These are phyloP conservation scores for Drepanosiphum platanoidis DNA, from an alignment of 2,888 invertebrate species.

Conservation along the genomic window DNA sequence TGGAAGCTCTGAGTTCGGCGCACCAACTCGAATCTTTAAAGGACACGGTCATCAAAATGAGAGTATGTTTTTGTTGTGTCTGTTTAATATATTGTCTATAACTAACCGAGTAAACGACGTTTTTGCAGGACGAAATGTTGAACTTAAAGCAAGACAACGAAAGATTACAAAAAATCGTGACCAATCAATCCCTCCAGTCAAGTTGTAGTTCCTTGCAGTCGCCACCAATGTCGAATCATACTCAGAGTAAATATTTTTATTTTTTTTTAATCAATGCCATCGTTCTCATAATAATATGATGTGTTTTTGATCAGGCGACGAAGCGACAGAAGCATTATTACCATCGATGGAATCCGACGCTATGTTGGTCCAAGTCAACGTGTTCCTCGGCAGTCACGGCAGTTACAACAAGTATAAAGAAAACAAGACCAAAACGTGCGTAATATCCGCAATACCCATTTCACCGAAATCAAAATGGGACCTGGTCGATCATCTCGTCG, in stretches of 20 bases:
- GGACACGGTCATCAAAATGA: slow-evolving; percentile 97
- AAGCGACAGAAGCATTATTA: slow-evolving; percentile 48
- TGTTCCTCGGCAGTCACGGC: slow-evolving; percentile 86
- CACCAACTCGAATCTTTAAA: slow-evolving; percentile 96
- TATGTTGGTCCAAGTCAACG: slow-evolving; percentile 86
- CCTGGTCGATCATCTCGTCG: slow-evolving; percentile 88
- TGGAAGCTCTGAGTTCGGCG: slow-evolving; percentile 96
- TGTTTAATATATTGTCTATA: no score
- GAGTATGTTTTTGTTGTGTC: slow-evolving; percentile 76
- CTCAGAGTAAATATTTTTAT: slow-evolving; percentile 48
- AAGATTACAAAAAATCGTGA: slow-evolving; percentile 86
- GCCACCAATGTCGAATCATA: slow-evolving; percentile 57
- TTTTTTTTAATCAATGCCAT: neutral
- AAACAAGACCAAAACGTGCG: slow-evolving; percentile 76
- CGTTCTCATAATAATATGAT: neutral
- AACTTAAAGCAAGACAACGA: slow-evolving; percentile 97
- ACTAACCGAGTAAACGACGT: no score
- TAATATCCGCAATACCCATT: slow-evolving; percentile 89
- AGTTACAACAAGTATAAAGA: slow-evolving; percentile 77
- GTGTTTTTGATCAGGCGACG: slow-evolving; percentile 27
- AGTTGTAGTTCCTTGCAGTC: slow-evolving; percentile 70
- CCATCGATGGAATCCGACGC: slow-evolving; percentile 76
- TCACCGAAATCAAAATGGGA: slow-evolving; percentile 96
- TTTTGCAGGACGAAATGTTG: slow-evolving; percentile 91
- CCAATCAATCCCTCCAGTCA: slow-evolving; percentile 71